These are phyloP conservation scores for Orbicella faveolata DNA, from an alignment of 64 coral and sea anemone species.

Conservation along the genomic window DNA sequence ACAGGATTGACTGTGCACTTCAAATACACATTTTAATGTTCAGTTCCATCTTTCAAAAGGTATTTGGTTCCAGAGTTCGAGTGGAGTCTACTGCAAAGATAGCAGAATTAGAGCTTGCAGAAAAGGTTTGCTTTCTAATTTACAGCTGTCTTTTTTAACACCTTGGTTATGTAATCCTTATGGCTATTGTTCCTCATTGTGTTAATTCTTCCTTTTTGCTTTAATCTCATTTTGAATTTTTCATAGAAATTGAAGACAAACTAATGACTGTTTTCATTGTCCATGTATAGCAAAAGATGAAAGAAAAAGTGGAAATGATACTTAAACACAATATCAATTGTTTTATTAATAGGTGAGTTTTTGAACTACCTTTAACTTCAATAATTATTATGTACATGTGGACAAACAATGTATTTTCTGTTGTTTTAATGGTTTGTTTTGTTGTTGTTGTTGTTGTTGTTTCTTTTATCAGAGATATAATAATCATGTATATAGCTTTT, in stretches of 20 bases:
- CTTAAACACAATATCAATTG: slow-evolving; percentile 97
- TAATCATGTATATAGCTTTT: too few relatives aligned
- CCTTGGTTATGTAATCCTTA: background rate
- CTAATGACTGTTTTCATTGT: background rate
- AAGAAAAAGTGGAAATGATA: slow-evolving; percentile 98
- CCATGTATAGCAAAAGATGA: slow-evolving; percentile 89
- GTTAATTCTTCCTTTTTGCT: background rate
- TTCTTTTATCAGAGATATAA: too few relatives aligned
- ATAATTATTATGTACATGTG: too few relatives aligned
- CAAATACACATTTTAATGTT: background rate
- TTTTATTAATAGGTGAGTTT: slow-evolving; percentile 95
- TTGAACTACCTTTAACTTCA: too few relatives aligned
- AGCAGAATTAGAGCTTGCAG: slow-evolving; percentile 93
- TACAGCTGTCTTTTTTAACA: background rate
- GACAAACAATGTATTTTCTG: too few relatives aligned
- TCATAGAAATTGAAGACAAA: background rate
- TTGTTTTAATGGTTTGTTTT: too few relatives aligned
- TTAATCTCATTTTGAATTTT: background rate
- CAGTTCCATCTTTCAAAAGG: slow-evolving; percentile 20
- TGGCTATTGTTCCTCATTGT: background rate
- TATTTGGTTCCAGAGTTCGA: slow-evolving; percentile 96
- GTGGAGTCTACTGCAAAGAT: slow-evolving; percentile 99
- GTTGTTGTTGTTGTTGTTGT: too few relatives aligned
- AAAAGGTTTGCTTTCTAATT: slow-evolving; percentile 70
- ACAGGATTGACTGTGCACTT: background rate